Base-by-base conservation (phyloP, 2,113 vertebrate species). In the Corydoras sp. region DNA sequence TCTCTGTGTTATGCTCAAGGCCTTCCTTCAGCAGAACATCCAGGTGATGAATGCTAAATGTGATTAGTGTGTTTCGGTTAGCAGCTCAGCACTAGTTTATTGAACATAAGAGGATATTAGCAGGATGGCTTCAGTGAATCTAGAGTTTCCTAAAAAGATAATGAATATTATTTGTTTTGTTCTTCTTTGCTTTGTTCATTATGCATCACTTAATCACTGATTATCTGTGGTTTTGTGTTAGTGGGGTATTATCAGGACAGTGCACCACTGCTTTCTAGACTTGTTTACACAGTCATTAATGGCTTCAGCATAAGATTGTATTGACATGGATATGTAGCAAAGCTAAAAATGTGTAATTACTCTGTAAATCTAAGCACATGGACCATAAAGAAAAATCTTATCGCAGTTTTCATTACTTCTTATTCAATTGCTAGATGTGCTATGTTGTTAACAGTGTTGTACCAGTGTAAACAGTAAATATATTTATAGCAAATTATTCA, bases 31-130 rank as follows among this genome's bases (percentile, higher is more conserved):
- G 6, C 1, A 11, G 18, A 65, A 50, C 5, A 50, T 31, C n/a
- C 13, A 49, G 61, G 11, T 69, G 43, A 62, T 35, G 6, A 29
- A 10, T 10, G 24, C 58, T 24, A 5, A 24, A 54, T 75, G 9
- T 5, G 60, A 56, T 56, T n/a, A 30, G 55, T 10, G 62, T 3
- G 54, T 48, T 51, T 24, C 29, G 18, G 55, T 64, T 65, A 78
- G 32, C 51, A 66, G 5, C 64, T 64, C 31, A 24, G 24, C 30
- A 58, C 29, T 56, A 58, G 50, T 72, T 56, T 50, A 10, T 58
- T 63, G 15, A 49, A 12, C 49, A 55, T 8, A 50, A 18, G 62
- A 67, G 68, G 73, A 70, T 65, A 73, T 71, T 74, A 72, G 72
- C 63, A 68, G 58, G 55, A 24, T 73, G 77, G 68, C 58, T 55